Evolutionary conservation across 1,140 invertebrate genomes (phyloP), one percentile per base, ranked within the genome.

Genomic region (Papilio machaon): DNA sequence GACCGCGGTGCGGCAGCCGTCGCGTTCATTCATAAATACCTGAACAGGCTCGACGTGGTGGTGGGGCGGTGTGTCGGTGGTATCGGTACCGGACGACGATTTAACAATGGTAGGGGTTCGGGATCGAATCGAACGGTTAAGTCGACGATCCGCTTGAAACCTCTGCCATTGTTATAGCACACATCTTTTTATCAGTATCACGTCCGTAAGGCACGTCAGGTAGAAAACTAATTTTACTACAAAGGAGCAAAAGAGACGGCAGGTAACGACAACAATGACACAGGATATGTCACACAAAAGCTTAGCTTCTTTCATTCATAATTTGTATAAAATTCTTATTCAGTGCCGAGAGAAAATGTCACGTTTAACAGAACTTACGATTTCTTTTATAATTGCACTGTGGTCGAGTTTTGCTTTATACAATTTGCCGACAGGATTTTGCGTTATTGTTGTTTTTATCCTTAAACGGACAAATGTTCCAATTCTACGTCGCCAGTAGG

Each of bases 11-110:
- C 88, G 87, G 85, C 87, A 83, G 82, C 87, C 88, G 88, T 91
- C 92, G 92, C 93, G 93, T 94, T 93, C 93, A 94, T 94, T 94
- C 92, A 94, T 94, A 92, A 94, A 94, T 94, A 93, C 91, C 88
- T 91, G 87, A 90, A 88, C 80, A 84, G 76, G 84, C 82, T 80
- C 84, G 85, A 84, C 82, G 80, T 83, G 85, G 79, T 85, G 84
- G 85, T 81, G 85, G 87, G 87, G 86, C 83, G 84, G 83, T 81
- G 85, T 87, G 87, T 86, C 82, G 75, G 85, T 86, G 85, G 84
- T 85, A 87, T 90, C 84, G 90, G 90, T 90, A 84, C 85, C 81
- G 76, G 74, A 58, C 79, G 81, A 87, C 86, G 87, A 89, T 86
- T 86, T 85, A 89, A 91, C 91, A 94, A 92, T 89, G 86, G 84